Base-by-base conservation (phyloP, 2,113 vertebrate species). In the Prunella fulvescens region DNA sequence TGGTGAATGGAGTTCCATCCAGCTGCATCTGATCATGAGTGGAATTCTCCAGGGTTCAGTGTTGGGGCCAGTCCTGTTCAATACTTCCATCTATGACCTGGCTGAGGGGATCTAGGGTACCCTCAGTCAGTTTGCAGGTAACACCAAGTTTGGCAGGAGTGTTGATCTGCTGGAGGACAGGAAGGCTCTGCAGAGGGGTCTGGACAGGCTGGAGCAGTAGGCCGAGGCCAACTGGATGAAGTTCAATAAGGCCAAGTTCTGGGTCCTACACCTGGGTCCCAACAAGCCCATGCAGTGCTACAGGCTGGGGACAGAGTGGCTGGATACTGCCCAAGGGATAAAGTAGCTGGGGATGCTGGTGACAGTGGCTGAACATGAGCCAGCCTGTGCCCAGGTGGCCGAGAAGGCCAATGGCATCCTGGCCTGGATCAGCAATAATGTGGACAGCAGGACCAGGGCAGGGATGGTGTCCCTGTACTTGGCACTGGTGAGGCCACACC, bases 111-210 rank as follows among this genome's bases (percentile, higher is more conserved):
- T 50, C 22, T 14, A 35, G 20, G 44, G 23, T 25, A 42, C 6
- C 37, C 5, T 64, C 25, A 35, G 26, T 57, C 58, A 42, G 6
- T 37, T 50, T 71, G 24, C 29, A 47, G 57, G 3, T n/a, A 29
- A 39, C 39, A n/a, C 16, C 13, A 48, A 35, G n/a, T 5, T 40
- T 0, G 0, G 9, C 31, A 26, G 31, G 9, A 56, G 13, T 48
- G 35, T 15, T 40, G 66, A 26, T 56, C 42, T 71, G 25, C 57
- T 64, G 85, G 29, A 71, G 57, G 14, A 7, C 37, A 64, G 23
- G 19, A 64, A 35, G n/a, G 40, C 35, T 71, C 40, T 80, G 66
- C n/a, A 56, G 29, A 35, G 47, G n/a, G 19, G 24, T 17, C n/a
- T 87, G 40, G 19, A 54, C 16, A 35, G 40, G 16, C 40, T 64